Conservation (phyloP, 2,113 vertebrate species). For the Aldabrachelys gigantea region DNA sequence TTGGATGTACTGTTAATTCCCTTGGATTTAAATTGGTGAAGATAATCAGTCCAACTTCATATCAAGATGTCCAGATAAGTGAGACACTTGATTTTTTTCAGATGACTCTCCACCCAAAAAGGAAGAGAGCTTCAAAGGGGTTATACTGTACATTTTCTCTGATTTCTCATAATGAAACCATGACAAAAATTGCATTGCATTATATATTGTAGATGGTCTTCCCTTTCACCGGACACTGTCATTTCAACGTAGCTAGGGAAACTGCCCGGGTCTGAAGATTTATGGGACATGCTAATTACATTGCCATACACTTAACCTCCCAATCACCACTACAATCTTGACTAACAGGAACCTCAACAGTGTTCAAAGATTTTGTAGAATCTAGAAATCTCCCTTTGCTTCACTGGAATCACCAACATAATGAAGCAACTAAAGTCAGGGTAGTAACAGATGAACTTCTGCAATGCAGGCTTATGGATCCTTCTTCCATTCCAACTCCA, state of each 20-base stretch:
- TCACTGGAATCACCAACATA: neutral
- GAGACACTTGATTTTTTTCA: neutral
- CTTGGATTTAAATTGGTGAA: neutral
- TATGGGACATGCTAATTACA: neutral
- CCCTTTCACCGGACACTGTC: neutral
- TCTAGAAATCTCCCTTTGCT: neutral
- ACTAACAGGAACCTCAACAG: neutral
- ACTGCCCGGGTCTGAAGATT: neutral
- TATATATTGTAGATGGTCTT: neutral
- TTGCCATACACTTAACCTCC: neutral
- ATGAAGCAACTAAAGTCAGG: no score
- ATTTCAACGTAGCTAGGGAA: neutral
- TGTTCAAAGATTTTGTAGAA: neutral
- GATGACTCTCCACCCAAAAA: neutral
- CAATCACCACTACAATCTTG: neutral
- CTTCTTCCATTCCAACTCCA: neutral
- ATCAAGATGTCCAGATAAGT: neutral
- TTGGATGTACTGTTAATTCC: neutral
- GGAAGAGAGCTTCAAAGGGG: neutral
- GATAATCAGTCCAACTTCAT: neutral
- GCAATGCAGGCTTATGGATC: neutral
- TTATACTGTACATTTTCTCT: neutral
- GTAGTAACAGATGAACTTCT: neutral
- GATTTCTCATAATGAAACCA: neutral
- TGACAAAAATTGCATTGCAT: neutral